Base-by-base conservation (phyloP, 1,140 invertebrate species). In the Linepithema humile region DNA sequence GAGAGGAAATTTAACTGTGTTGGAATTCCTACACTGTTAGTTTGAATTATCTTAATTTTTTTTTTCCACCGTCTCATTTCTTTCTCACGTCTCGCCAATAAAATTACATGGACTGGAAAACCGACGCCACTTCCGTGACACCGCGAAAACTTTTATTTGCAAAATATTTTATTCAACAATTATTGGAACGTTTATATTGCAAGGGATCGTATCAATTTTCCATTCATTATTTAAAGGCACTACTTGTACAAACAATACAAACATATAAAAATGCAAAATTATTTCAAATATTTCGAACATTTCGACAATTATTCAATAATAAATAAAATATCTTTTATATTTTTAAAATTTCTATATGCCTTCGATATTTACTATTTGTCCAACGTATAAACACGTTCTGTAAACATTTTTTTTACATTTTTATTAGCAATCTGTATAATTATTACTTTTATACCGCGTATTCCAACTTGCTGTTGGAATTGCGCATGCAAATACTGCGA, bases 1-100 rank as follows among this genome's bases (percentile, higher is more conserved):
- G 23, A 5, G 23, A 82, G 87, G 85, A 90, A 92, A 88, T 91
- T 92, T 88, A 88, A 90, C 89, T 9, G 29, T 26, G 9, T 10
- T 20, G 43, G 17, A n/a, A 23, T 70, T 32, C 26, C n/a, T 35
- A 40, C 35, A 0, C 23, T 80, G 35, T 32, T 6, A 43, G 67
- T 53, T 29, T 40, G 23, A 40, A 78, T 78, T 40, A 32, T 55
- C 32, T 48, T 40, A 69, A 53, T 78, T 17, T 29, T n/a, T 53
- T 53, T 29, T 3, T 23, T n/a, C n/a, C n/a, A n/a, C 50, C 69
- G 40, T 55, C 7, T 29, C 26, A 38, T 38, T 64, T 26, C n/a
- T 15, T 12, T 75, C 20, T 78, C 20, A 32, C 23, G 23, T 40
- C 9, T 26, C 23, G 60, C 35, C 1, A 78, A 65, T 20, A 65